Base-by-base conservation (phyloP, 1,140 invertebrate species). In the Lethocerus indicus region DNA sequence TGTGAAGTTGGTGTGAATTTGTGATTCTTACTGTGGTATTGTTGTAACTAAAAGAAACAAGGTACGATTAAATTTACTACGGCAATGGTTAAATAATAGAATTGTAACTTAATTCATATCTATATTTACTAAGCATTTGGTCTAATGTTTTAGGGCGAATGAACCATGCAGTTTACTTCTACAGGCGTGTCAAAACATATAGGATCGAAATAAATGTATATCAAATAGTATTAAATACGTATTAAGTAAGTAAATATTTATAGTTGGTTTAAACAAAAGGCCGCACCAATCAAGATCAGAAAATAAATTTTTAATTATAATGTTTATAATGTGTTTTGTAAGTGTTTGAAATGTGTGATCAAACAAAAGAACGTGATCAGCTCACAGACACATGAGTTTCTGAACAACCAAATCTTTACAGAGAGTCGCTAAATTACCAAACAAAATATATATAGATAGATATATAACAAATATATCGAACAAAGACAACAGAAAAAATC, bases 181-280 rank as follows among this genome's bases (percentile, higher is more conserved):
- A 52, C 51, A 52, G 51, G 51, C 51, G 51, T 52, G 51, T 52
- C 45, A 47, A 52, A 50, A 52, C 46, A 52, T 41, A 52, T 52
- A 52, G 35, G 37, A 52, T 44, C 40, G 29, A 37, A 52, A 52
- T 45, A 52, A 41, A 52, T 52, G 29, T 40, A 46, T 48, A 52
- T 45, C 20, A 27, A 47, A 52, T 37, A 35, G 45, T 52, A 52
- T 52, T 48, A 28, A 42, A 52, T 52, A 52, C 51, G 43, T 52
- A 52, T 52, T 48, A 47, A 37, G 46, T 48, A 47, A 37, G 46
- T 48, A 52, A 47, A 52, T 48, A 47, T 48, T 47, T 52, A 52
- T 47, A 47, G 36, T 35, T 52, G 51, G 51, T 45, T 52, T 52
- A 52, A 52, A 52, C 51, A 52, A 52, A 52, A 52, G 51, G 51